These are phyloP conservation scores for Chesias legatella DNA, from an alignment of 2,888 invertebrate species.

Conservation along the genomic window DNA sequence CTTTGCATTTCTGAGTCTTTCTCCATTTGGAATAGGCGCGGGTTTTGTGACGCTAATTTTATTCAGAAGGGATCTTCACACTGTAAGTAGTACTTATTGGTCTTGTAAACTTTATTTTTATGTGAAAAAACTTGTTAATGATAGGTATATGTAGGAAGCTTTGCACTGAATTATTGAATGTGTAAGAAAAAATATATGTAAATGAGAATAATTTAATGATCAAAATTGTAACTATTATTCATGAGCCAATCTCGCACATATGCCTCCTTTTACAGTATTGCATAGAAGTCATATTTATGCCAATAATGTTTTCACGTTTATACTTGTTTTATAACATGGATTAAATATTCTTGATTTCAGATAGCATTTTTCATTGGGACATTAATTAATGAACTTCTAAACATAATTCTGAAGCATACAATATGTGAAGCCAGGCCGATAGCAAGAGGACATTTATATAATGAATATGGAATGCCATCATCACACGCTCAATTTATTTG, in stretches of 20 bases:
- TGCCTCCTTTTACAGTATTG: too few relatives aligned
- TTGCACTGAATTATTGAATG: too few relatives aligned
- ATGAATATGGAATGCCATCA: conserved; percentile 95
- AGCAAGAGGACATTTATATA: conserved; percentile 83
- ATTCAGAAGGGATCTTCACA: conserved; percentile 94
- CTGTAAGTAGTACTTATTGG: conserved; percentile 80
- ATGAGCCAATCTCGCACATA: too few relatives aligned
- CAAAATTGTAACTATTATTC: too few relatives aligned
- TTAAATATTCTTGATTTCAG: conserved; percentile 74
- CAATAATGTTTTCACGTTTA: neutral
- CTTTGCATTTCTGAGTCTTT: conserved; percentile 89
- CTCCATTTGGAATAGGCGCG: conserved; percentile 90
- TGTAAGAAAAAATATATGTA: too few relatives aligned
- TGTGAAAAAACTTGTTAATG: too few relatives aligned
- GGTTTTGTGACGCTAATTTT: conserved; percentile 91
- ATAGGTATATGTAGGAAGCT: too few relatives aligned
- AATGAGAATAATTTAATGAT: too few relatives aligned
- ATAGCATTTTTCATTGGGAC: conserved; percentile 91
- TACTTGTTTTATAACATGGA: neutral
- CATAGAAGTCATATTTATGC: too few relatives aligned
- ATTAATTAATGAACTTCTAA: conserved; percentile 87
- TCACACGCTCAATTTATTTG: conserved; percentile 95
- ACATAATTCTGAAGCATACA: conserved; percentile 89
- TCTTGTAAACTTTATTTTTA: too few relatives aligned
- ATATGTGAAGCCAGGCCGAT: conserved; percentile 91